Percentiles rank a stretch among this genome's conserved stretches.
phyloP scores from a whole-genome alignment of 2,113 vertebrate genomes.

The Trematomus loennbergii region DNA sequence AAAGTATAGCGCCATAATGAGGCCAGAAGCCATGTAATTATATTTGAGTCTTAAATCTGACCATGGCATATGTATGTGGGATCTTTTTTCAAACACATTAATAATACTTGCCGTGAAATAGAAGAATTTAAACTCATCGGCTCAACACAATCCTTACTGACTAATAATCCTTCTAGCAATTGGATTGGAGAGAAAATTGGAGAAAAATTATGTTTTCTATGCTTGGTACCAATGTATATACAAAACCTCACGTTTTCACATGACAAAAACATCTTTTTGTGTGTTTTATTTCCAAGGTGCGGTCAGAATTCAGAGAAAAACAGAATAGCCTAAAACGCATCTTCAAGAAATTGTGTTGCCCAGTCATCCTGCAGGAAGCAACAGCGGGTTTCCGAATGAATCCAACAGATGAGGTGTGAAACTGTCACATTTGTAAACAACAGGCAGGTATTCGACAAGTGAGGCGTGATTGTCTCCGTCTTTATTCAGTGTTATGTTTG shows the following conservation, averaged over 20 bases:
- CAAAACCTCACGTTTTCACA: not conserved
- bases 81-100: not conserved
- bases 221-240: not conserved
- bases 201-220: not conserved
- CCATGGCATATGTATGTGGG: too few species aligned
- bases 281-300: not conserved
- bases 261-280: not conserved
- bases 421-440: constrained; percentile 68
- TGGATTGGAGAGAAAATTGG: not conserved
- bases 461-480: constrained; percentile 72
- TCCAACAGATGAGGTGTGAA: constrained; percentile 34
- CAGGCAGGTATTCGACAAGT: constrained; percentile 71
- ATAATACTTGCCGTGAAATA: not conserved
- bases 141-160: not conserved
- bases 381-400: not conserved
- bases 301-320: not conserved
- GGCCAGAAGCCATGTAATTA: not conserved
- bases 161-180: not conserved
- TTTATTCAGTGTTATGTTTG: constrained; percentile 66
- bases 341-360: too few species aligned
- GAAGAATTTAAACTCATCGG: not conserved
- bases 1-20: not conserved
- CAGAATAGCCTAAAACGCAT: too few species aligned
- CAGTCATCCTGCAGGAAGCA: not conserved
- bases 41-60: not conserved